Evolutionary conservation across 2,888 invertebrate genomes (phyloP), one percentile per base, ranked within the genome.

Genomic region (Temnothorax unifasciatus): DNA sequence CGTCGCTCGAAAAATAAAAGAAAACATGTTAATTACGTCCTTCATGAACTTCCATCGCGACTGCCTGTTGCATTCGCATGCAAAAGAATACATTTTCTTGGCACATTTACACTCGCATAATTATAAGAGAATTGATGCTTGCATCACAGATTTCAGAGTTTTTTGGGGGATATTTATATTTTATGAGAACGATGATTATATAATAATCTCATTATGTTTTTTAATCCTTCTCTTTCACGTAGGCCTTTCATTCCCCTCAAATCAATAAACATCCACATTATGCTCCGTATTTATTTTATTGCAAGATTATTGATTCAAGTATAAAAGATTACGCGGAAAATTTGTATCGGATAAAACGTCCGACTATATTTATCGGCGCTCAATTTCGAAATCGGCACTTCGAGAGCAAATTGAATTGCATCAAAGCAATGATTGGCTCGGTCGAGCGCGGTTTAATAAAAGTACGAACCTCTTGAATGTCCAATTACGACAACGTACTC

Each of bases 401-500:
- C 41, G 25, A 8, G 6, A 38, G 38, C 63, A 74, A 85, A 83
- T 88, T 86, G 81, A 88, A 88, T 86, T 85, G 85, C 85, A 64
- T 74, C 34, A 29, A 29, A 29, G 63, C 13, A 76, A 79, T 54
- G 76, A 85, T 81, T 81, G 74, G 38, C 50, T 52, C 29, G 13
- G 76, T 44, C n/a, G 38, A 57, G 5, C 61, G 85, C n/a, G 44
- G 57, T 63, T 83, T 83, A 87, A 88, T 83, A 87, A 87, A 88
- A 82, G 63, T 63, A 54, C 61, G 75, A 64, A 69, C 52, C 81
- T 68, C 81, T 66, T 64, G 74, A 69, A 66, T 50, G 69, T 54
- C 54, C 87, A 86, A 86, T 88, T 88, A 88, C 81, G 77, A 44
- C 75, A 64, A 41, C 44, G 66, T 38, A 86, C 69, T 88, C 86